These are phyloP conservation scores for cattle (Bos taurus) DNA, from an alignment of 2,113 vertebrate species.

Conservation along the genomic window DNA sequence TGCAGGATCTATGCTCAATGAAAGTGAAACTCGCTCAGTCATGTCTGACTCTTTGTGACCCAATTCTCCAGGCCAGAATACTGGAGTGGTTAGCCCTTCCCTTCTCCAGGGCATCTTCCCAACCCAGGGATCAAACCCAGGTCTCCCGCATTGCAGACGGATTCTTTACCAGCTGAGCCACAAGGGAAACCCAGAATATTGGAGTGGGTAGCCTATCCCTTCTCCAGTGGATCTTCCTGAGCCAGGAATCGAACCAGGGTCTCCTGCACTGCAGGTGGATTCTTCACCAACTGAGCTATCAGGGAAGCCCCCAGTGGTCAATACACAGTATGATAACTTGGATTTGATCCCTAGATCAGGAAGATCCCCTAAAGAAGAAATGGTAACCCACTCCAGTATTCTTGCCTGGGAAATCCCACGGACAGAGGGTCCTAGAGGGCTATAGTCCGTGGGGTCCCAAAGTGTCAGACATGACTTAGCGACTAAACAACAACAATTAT, in stretches of 20 bases:
- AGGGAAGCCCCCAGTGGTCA: not conserved
- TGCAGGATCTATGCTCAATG: accelerated
- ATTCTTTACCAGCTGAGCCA: not conserved
- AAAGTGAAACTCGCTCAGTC: not conserved
- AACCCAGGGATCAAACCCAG: not conserved
- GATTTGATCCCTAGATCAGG: not conserved
- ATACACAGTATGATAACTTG: not conserved
- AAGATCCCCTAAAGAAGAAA: not conserved
- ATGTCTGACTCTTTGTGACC: accelerated
- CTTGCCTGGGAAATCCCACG: not conserved
- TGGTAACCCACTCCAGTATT: not conserved
- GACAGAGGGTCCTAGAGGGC: not conserved
- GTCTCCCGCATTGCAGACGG: not conserved
- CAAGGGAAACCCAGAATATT: not conserved
- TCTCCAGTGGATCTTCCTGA: not conserved
- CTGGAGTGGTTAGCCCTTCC: not conserved
- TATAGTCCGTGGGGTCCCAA: not conserved
- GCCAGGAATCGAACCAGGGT: not conserved
- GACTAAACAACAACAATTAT: not conserved
- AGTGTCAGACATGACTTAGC: not conserved
- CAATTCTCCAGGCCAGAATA: not conserved
- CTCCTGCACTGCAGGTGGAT: not conserved
- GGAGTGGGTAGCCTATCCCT: not conserved
- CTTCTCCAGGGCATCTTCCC: not conserved
- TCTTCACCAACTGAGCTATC: not conserved